phyloP scores from a whole-genome alignment of 1,140 invertebrate species.

The Phthorimaea operculella region DNA sequence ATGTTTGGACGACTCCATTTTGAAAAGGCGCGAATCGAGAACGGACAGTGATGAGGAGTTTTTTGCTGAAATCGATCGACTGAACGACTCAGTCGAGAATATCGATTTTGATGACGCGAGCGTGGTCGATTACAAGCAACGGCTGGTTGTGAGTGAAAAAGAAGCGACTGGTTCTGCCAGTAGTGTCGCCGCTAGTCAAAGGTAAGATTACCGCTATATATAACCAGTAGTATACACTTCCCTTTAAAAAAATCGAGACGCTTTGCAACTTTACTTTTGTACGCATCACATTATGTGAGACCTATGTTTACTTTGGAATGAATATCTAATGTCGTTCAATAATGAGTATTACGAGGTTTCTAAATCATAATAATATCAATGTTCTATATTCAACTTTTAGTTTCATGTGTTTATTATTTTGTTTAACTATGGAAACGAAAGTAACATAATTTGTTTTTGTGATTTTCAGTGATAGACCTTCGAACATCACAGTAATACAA shows the following conservation, averaged over 20 bases:
- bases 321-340: no score
- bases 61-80: constrained; percentile 36
- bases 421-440: no score
- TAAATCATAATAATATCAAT: no score
- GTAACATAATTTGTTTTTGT: neutral
- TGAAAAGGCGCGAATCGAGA: constrained; percentile 27
- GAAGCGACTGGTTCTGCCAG: constrained; percentile 5
- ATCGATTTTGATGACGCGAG: constrained; percentile 4
- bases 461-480: constrained; percentile 40
- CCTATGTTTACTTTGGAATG: no score
- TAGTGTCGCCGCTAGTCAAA: constrained; percentile 5
- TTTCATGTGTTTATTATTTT: no score
- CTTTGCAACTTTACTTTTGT: no score
- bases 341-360: no score
- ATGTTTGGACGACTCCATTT: constrained; percentile 50
- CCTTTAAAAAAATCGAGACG: no score
- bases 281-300: no score
- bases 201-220: no score
- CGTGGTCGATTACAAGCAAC: constrained; percentile 32
- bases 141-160: constrained; percentile 33
- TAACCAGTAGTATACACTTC: no score
- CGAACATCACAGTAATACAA: constrained; percentile 56
- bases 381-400: no score
- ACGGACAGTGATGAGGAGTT: constrained; percentile 47
- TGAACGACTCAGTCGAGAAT: constrained; percentile 23